Evolutionary conservation across 2,113 vertebrate genomes (phyloP), one percentile per base, ranked within the genome.

Genomic region (Piliocolobus tephrosceles): DNA sequence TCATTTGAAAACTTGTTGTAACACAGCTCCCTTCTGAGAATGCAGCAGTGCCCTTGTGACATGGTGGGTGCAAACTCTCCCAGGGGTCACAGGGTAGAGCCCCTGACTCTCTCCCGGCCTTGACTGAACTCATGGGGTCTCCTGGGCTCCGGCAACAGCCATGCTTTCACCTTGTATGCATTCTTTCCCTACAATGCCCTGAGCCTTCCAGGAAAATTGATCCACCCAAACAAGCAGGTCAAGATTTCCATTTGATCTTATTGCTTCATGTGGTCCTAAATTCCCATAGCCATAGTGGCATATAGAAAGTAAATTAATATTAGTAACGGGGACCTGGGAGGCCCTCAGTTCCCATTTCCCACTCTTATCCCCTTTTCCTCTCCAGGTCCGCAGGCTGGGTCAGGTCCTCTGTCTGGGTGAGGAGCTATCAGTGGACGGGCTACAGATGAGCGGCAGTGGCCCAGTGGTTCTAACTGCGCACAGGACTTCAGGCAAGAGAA

Each of bases 31-130:
- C 27, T 32, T 64, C 61, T 64, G 27, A 64, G 61, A 2, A 10
- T 30, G 11, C 27, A 64, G 27, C 61, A 64, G 61, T 64, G 27
- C 61, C 61, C 27, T 64, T 32, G 27, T 32, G 61, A 64, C 61
- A 17, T 17, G 0, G 2, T 45, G 0, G 1, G 0, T n/a, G 22
- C 5, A 38, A 57, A 20, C 10, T 40, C 2, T 6, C 23, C 47
- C 1, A 0, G 57, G 50, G 73, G 32, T 45, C 40, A 20, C 47
- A 27, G 50, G 35, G 9, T 0, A 35, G 61, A 50, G 45, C 6
- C 35, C 17, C 4, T 0, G 7, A 23, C 61, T 88, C 52, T 57
- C 16, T 83, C 30, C 43, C 3, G 8, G n/a, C 18, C 6, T 11
- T 52, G 40, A 57, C 25, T 6, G 8, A 43, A 35, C 38, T 55